Base-by-base conservation (phyloP, 2,797 vertebrate genomes). In the Argentina silus region DNA sequence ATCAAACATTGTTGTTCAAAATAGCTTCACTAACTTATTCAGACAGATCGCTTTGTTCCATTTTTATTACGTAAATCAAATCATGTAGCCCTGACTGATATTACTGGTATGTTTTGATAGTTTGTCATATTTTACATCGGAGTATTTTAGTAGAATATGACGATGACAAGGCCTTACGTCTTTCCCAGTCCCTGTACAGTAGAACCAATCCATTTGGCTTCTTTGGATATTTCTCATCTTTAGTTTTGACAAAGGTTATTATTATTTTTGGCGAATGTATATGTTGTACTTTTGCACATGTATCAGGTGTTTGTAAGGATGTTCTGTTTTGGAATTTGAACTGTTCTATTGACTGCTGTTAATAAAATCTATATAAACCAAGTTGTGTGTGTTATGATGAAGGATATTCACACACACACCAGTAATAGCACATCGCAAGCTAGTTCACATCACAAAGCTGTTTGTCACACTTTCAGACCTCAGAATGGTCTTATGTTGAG, bases 201-300 rank as follows among this genome's bases (percentile, higher is more conserved):
- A 42, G 51, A 73, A 81, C 67, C 76, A 80, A 83, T 88, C 83
- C 78, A 79, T 77, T 21, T 53, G 44, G 64, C 56, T 3, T 72
- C 70, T 82, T 66, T 43, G 48, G 77, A 70, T 61, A 74, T 74
- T 70, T 56, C 47, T 67, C 27, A 36, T 67, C 50, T 83, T 73
- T 59, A 74, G 64, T 78, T 78, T 62, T 74, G 82, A 66, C 84
- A 62, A 64, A 73, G n/a, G n/a, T n/a, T 71, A 51, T 71, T 81
- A 79, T 74, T 85, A 74, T 83, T 75, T 86, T 76, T 90, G 84
- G 83, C 85, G 86, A 89, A 88, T 86, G 85, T 90, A 83, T 55
- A 72, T 63, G 67, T 56, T 73, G 62, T 73, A 74, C 72, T 23
- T 66, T 84, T 84, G 61, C 74, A 63, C 73, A 82, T 76, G 80